Evolutionary conservation across 2,797 vertebrate genomes (phyloP).

Genomic region (Aratinga solstitialis): DNA sequence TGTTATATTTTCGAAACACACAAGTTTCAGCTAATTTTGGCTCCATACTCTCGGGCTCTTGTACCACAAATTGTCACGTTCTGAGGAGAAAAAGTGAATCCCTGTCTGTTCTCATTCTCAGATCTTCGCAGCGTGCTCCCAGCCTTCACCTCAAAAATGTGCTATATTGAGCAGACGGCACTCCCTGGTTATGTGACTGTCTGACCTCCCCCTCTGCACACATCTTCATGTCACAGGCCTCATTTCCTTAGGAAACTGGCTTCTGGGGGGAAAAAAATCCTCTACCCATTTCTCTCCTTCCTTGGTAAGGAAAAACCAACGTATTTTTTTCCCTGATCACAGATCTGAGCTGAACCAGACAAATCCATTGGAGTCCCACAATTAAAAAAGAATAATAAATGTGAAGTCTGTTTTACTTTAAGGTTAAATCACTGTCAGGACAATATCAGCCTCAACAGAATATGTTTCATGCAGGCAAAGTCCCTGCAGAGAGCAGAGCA

Average conservation of each 20-base stretch:
- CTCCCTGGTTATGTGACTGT: neutral
- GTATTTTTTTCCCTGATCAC: neutral
- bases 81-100: neutral
- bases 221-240: neutral
- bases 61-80: neutral
- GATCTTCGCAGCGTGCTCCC: neutral
- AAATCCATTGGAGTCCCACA: neutral
- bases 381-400: neutral
- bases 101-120: neutral
- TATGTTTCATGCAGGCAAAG: fast-evolving
- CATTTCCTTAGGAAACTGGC: constrained; percentile 48
- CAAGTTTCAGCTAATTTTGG: neutral
- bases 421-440: neutral
- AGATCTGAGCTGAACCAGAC: neutral
- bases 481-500: neutral
- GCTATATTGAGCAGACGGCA: neutral
- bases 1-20: neutral
- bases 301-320: neutral
- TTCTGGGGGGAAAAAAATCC: neutral
- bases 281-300: neutral
- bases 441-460: neutral
- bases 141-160: neutral
- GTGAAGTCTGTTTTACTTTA: neutral
- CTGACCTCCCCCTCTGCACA: neutral
- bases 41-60: neutral